Percentiles rank a stretch among this genome's conserved stretches.
phyloP scores from a whole-genome alignment of 35 echinoderm and acorn worm species.

The Eucidaris tribuloides region DNA sequence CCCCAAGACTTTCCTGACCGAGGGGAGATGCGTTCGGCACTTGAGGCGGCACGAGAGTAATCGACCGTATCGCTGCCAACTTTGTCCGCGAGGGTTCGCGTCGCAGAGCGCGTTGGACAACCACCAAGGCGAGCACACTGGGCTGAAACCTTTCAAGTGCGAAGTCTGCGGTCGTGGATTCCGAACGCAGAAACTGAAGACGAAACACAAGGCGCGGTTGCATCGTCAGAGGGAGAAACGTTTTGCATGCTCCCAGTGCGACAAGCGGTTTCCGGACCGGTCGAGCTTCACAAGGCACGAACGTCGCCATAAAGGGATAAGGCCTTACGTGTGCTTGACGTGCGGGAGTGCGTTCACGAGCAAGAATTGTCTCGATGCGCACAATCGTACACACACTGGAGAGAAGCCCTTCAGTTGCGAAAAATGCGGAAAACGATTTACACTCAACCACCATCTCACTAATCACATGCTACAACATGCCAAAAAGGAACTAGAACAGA shows the following conservation, averaged over 20 bases:
- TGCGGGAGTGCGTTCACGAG: constrained; percentile 28
- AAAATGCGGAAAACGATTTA: constrained; percentile 37
- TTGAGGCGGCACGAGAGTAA: neutral
- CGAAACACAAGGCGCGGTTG: neutral
- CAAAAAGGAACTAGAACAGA: too few species aligned
- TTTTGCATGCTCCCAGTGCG: constrained; percentile 17
- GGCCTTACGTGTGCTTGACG: constrained; percentile 4
- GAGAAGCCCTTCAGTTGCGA: constrained; percentile 25
- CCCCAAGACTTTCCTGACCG: neutral
- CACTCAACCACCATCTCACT: constrained; percentile 1
- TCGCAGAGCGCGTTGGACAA: neutral
- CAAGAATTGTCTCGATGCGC: constrained; percentile 8
- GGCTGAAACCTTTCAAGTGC: constrained; percentile 24
- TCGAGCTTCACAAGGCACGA: constrained; percentile 20
- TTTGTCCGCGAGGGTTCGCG: neutral
- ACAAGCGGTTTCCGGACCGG: constrained; percentile 34
- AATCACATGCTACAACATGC: neutral
- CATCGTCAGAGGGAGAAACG: constrained; percentile 9
- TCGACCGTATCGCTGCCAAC: neutral
- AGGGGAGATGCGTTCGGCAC: neutral
- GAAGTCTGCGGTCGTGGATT: neutral
- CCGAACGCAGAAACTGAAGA: constrained; percentile 22
- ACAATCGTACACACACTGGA: constrained; percentile 26
- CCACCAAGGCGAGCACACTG: constrained; percentile 24
- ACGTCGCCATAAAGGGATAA: constrained; percentile 31